Evolutionary conservation across 2,888 invertebrate species (phyloP), one percentile per base, ranked within the genome.

Genomic region (Cephus sareptanus): DNA sequence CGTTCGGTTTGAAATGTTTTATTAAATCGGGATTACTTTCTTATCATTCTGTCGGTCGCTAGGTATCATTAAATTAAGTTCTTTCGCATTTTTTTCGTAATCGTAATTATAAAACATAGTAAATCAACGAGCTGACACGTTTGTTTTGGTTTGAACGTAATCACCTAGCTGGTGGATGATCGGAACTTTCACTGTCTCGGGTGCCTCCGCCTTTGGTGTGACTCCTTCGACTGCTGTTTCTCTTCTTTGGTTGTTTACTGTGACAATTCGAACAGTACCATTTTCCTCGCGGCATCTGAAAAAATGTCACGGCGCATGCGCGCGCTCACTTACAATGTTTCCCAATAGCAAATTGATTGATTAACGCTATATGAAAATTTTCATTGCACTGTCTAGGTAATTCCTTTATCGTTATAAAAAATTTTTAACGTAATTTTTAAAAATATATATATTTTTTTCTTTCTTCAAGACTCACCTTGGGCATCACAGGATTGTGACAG

Each of bases 181-280:
- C 93, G 80, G 93, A 92, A 85, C 93, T 92, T 92, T 94, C 93
- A 88, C 93, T 93, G 86, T 93, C 93, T 89, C 93, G 93, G 81
- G 93, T 92, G 86, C 93, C 93, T 56, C 94, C 83, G 2, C 84
- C 84, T 83, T 88, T 88, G 83, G 91, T 89, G 85, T 91, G 90
- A 88, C 90, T 91, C 83, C 90, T 89, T 81, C 92, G 90, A 85
- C 90, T 91, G 88, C 91, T 91, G 86, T 90, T 91, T 86, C 92
- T 92, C 88, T 93, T 93, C 89, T 93, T 93, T 81, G 97, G 97
- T 85, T 97, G 97, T 87, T 97, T 97, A 37, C 96, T 94, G 83
- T 96, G 94, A 92, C 98, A 98, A 83, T 96, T 96, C 30, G 96
- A 94, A 92, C 98, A 98, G 91, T 97, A 97, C 97, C 97, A 97